A percentile compares a stretch with the other conserved stretches of the same genome.
Conservation (phyloP, 2,113 vertebrate species). For the Eupsittula cactorum region DNA sequence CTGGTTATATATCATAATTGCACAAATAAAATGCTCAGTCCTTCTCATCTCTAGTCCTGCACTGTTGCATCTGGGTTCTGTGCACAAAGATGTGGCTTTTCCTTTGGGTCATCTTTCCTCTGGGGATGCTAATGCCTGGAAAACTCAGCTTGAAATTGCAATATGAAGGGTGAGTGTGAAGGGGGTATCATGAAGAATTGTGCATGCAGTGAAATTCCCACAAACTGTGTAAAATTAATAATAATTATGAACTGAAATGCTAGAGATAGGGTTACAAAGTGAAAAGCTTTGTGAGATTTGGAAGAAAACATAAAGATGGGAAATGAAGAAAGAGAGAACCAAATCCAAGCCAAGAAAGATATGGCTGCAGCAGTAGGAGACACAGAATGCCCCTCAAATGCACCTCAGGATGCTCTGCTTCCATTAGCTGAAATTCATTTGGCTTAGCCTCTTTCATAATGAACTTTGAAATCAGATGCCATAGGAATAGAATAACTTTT, state of each 20-base stretch:
- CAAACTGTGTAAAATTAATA: background rate
- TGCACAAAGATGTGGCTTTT: constrained; percentile 29
- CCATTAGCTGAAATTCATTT: constrained; percentile 27
- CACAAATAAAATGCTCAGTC: background rate
- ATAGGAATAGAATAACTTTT: constrained; percentile 19
- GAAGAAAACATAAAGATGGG: background rate
- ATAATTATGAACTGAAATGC: background rate
- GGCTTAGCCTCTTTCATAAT: background rate
- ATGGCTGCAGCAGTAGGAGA: background rate
- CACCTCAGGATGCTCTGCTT: background rate
- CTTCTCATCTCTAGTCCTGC: background rate
- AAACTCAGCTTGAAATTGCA: constrained; percentile 11
- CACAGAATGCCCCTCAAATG: background rate
- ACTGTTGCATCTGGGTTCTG: background rate
- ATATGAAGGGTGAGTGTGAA: constrained; percentile 33
- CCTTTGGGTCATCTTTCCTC: background rate
- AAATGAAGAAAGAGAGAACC: background rate
- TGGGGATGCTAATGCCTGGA: constrained; percentile 45
- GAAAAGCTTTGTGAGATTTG: background rate
- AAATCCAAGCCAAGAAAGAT: background rate
- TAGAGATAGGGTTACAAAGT: background rate
- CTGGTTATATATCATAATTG: background rate
- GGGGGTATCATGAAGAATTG: background rate
- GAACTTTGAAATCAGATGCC: constrained; percentile 15
- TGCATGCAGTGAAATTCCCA: background rate